Evolutionary conservation across 2,113 vertebrate genomes (phyloP), one percentile per base, ranked within the genome.

Genomic region (Setophaga coronata): DNA sequence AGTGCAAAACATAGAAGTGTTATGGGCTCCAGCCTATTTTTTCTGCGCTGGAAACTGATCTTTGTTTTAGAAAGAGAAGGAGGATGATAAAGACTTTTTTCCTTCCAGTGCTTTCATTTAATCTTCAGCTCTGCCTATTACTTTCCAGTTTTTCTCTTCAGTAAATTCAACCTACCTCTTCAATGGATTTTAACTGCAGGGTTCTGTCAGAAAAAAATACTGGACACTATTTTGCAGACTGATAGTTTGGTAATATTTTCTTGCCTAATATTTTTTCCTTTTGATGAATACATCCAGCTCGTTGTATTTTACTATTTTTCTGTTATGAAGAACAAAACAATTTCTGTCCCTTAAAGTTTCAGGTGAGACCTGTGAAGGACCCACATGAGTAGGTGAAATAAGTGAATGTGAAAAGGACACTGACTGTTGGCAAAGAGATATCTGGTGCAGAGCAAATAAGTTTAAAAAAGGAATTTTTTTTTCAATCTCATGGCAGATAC

Each of bases 71-170:
- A 28, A 72, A 61, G 43, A 86, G 19, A 10, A 92, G 10, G 16
- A 82, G 8, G 6, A n/a, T 91, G 12, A 48, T 60, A 61, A 71
- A 43, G 43, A 23, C 26, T 71, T 67, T 38, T 5, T 70, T 90
- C 23, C 15, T 79, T 47, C 23, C 7, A 29, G 36, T 93, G 53
- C 13, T 90, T 82, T 69, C 29, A 65, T 93, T 91, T 82, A 45
- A 58, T 84, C 93, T 86, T 74, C 47, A 54, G 42, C 56, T 80
- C 34, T 94, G 29, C 53, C 40, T 82, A 10, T 79, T 82, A 76
- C 40, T 67, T 51, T 84, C 83, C 51, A 66, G 10, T 82, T 94
- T 88, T 57, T 42, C 36, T 72, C 34, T 61, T 11, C 38, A 10
- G 25, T 80, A 54, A 83, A 66, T 73, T 86, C 57, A 93, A 3